Conservation (phyloP, 35 echinoderm and acorn worm genomes). For the Apostichopus californicus region DNA sequence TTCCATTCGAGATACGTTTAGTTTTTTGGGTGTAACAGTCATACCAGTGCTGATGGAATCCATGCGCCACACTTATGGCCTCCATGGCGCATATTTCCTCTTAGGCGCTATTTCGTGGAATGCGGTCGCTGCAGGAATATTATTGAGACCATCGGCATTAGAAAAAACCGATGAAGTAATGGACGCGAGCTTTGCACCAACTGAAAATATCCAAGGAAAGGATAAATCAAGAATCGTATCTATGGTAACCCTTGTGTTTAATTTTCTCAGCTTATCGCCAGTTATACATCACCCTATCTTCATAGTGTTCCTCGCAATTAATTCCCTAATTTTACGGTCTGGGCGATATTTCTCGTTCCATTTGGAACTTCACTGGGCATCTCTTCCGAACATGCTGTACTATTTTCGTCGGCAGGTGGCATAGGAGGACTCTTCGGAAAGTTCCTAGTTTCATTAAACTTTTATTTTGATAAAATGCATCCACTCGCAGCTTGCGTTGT, state of each 20-base stretch:
- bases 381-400: background rate
- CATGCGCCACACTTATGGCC: background rate
- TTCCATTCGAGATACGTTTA: conserved; percentile 10
- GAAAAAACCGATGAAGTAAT: no score
- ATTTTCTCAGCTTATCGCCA: background rate
- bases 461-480: background rate
- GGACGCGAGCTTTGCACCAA: background rate
- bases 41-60: background rate
- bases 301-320: background rate
- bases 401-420: background rate
- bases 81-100: background rate
- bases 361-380: background rate
- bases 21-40: background rate
- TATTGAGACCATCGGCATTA: background rate
- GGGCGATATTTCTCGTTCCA: conserved; percentile 11
- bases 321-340: background rate
- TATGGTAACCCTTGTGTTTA: background rate
- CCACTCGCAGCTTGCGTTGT: background rate
- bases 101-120: background rate
- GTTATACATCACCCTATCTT: background rate
- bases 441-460: background rate
- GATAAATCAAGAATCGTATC: no score
- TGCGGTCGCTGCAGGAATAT: background rate
- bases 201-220: background rate
- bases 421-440: background rate